Evolutionary conservation across 2,797 vertebrate species (phyloP), one percentile per base, ranked within the genome.

Genomic region (Miichthys miiuy): DNA sequence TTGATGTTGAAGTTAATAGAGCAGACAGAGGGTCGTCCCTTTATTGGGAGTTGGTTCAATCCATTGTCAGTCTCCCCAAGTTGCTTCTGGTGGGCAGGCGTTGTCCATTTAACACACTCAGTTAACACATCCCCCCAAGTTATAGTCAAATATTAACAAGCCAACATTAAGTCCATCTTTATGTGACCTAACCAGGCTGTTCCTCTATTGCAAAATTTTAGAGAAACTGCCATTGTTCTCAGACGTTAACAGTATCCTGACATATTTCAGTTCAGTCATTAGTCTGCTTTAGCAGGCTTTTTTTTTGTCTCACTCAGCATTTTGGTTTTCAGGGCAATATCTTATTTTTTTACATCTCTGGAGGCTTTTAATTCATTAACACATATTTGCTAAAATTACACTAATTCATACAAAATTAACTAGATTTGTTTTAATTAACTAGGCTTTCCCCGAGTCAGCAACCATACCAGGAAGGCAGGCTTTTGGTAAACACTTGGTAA

Each of bases 351-450:
- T 47, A 5, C 23, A 57, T 65, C 41, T 70, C 46, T 18, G 11
- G 18, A 47, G 27, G 38, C 46, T 38, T 23, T 14, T 23, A 18
- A 50, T 58, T 58, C 61, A 70, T 78, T 17, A 58, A 64, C 17
- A 27, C 10, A 55, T 54, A 44, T 63, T 47, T 73, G 10, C 47
- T 55, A 8, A 75, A 68, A 64, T 27, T 52, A 66, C 25, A 27
- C 55, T 0, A 20, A 60, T 60, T 44, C 41, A 72, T 54, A 25
- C 42, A 68, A 27, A 66, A 78, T 50, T 14, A 55, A 51, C 20
- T 13, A 25, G 23, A 44, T 71, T 64, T 57, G 61, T 62, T 85
- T 75, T 61, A 63, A 70, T 80, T 13, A 68, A 72, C 51, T 61
- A 16, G 20, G 27, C 30, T 80, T 70, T 48, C 21, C 54, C 14